Base-by-base conservation (phyloP, 2,797 vertebrate genomes). In the Scomberomorus guttatus region DNA sequence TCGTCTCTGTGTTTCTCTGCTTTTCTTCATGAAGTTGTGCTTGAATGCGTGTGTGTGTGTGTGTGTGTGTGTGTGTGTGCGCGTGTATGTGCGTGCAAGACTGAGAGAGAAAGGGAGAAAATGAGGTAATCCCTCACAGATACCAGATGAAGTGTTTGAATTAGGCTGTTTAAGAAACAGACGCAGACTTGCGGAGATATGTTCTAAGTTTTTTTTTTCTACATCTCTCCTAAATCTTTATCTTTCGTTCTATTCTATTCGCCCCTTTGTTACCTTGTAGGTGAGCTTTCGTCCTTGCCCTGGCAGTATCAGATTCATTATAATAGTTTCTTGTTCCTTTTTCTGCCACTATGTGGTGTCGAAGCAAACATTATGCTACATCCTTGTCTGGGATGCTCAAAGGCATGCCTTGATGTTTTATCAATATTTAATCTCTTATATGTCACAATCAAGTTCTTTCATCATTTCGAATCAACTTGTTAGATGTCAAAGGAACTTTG, bases 301-400 rank as follows among this genome's bases (percentile, higher is more conserved):
- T 63, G 55, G 46, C 11, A 68, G 27, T 5, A 27, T 65, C 22
- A 29, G 24, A 32, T 32, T 54, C 9, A 25, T 46, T 29, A 11
- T 44, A 3, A 24, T 39, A 56, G n/a, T 60, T 69, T 75, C 67
- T 56, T 37, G 57, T 85, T 88, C 60, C 74, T 77, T 6, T 75
- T 67, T 76, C 25, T 20, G 58, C 84, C 81, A 81, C 87, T 80
- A 13, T 4, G 82, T 12, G 77, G 83, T 69, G 83, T 82, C 51
- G 24, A 84, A 54, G 58, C 84, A 75, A 82, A 76, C 66, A 25
- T 58, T 68, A 22, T 3, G 18, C 2, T 18, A 20, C 6, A 3
- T 64, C 51, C 15, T 15, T 60, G 4, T 62, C 20, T 50, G 51
- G 37, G 59, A 63, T 15, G 0, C 22, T 48, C 12, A 46, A 37